phyloP scores from a whole-genome alignment of 2,113 vertebrate genomes.

The Brachirus orientalis region DNA sequence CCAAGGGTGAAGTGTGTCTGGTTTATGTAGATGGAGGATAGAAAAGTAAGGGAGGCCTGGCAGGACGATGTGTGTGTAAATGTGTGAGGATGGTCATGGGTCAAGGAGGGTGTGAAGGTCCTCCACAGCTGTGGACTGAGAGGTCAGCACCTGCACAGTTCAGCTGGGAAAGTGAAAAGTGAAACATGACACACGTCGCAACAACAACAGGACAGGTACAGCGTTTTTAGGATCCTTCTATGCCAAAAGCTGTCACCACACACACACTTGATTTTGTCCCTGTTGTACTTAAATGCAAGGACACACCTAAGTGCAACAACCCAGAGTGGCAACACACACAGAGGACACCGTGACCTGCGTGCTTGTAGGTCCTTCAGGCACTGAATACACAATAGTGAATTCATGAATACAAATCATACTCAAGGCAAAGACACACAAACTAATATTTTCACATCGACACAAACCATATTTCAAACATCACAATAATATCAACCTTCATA shows the following conservation, averaged over 20 bases:
- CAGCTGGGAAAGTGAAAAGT: slow-evolving; percentile 6
- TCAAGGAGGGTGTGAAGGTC: slow-evolving; percentile 20
- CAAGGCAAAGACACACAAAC: slow-evolving; percentile 26
- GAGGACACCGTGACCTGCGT: slow-evolving; percentile 66
- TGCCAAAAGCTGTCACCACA: slow-evolving; percentile 6
- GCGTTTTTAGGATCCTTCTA: no score
- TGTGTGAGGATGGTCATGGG: slow-evolving; percentile 3
- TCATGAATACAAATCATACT: slow-evolving; percentile 70
- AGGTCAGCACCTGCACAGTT: slow-evolving; percentile 47
- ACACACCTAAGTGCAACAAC: slow-evolving; percentile 26
- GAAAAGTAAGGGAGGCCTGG: neutral
- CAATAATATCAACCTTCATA: slow-evolving; percentile 16
- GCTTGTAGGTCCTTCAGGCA: slow-evolving; percentile 62
- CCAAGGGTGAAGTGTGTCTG: slow-evolving; percentile 20
- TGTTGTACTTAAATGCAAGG: slow-evolving; percentile 14
- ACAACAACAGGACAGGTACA: slow-evolving; percentile 1
- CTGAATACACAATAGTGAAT: slow-evolving; percentile 58
- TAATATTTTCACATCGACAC: slow-evolving; percentile 46
- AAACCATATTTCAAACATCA: slow-evolving; percentile 32
- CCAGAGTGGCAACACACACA: slow-evolving; percentile 25
- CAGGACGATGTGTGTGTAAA: neutral
- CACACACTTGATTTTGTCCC: slow-evolving; percentile 10
- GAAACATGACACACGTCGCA: slow-evolving; percentile 40
- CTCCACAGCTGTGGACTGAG: slow-evolving; percentile 36
- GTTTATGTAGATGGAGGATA: slow-evolving; percentile 33